A percentile compares a stretch with the other conserved stretches of the same genome.
These are phyloP conservation scores for Channa argus DNA, from an alignment of 2,113 vertebrate species.

Conservation along the genomic window DNA sequence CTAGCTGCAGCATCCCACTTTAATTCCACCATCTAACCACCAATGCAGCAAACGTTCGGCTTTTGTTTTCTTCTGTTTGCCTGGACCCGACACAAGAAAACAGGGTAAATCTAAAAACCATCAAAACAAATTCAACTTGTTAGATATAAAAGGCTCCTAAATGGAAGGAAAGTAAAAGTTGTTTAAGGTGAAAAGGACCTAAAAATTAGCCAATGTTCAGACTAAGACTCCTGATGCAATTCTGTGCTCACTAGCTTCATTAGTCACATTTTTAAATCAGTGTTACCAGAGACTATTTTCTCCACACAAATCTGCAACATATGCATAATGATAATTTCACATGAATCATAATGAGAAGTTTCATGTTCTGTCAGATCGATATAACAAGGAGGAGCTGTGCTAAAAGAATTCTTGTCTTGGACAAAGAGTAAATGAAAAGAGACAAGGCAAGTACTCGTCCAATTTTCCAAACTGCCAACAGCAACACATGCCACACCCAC, in stretches of 20 bases:
- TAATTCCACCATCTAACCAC: too few relatives aligned
- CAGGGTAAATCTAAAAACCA: not conserved
- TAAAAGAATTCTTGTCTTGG: constrained; percentile 5
- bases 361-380: constrained; percentile 55
- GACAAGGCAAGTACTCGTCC: not conserved
- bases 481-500: constrained; percentile 29
- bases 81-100: not conserved
- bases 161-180: too few relatives aligned
- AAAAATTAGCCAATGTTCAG: too few relatives aligned
- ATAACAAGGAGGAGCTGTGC: constrained; percentile 19
- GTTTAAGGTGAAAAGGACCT: too few relatives aligned
- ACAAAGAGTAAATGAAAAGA: not conserved
- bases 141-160: too few relatives aligned
- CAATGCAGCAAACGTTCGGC: not conserved
- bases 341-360: constrained; percentile 47
- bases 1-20: too few relatives aligned
- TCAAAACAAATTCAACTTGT: not conserved
- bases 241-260: too few relatives aligned
- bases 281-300: constrained; percentile 13
- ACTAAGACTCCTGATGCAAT: too few relatives aligned
- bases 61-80: not conserved
- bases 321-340: too few relatives aligned
- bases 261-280: not conserved
- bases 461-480: not conserved
- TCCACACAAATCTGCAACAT: too few relatives aligned